Evolutionary conservation across 2,888 invertebrate species (phyloP).

Genomic region (Ichneumon xanthorius): DNA sequence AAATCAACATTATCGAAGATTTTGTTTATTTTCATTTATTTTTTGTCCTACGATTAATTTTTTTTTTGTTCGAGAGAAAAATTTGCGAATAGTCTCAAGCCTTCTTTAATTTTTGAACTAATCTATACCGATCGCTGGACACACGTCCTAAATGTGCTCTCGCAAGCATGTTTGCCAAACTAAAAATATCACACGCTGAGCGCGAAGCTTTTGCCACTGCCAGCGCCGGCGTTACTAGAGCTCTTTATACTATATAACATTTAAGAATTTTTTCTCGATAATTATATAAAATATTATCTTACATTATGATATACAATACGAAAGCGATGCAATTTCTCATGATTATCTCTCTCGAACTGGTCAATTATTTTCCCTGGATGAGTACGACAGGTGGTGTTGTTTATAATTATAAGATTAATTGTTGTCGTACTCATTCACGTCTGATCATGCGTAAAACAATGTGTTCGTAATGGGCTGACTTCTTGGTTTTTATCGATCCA

Average conservation of each 20-base stretch:
- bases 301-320: conserved; percentile 7
- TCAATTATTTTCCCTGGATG: conserved; percentile 60
- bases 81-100: conserved; percentile 19
- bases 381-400: conserved; percentile 38
- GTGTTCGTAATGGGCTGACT: conserved; percentile 38
- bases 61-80: background rate
- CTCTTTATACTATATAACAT: conserved; percentile 42
- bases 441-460: conserved; percentile 63
- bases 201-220: conserved; percentile 66
- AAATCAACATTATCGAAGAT: background rate
- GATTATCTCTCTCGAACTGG: conserved; percentile 58
- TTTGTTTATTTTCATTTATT: background rate
- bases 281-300: conserved; percentile 22
- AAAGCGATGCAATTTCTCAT: conserved; percentile 51
- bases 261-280: conserved; percentile 41
- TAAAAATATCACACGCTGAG: conserved; percentile 61
- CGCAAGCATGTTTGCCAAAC: conserved; percentile 55
- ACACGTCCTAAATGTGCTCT: conserved; percentile 4
- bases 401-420: conserved; percentile 8
- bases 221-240: conserved; percentile 54
- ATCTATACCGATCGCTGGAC: background rate
- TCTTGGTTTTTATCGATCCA: conserved; percentile 75
- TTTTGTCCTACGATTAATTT: background rate
- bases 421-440: conserved; percentile 56
- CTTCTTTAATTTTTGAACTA: conserved; percentile 29